Base-by-base conservation (phyloP, 2,797 vertebrate genomes). In the Catamblyrhynchus diadema region DNA sequence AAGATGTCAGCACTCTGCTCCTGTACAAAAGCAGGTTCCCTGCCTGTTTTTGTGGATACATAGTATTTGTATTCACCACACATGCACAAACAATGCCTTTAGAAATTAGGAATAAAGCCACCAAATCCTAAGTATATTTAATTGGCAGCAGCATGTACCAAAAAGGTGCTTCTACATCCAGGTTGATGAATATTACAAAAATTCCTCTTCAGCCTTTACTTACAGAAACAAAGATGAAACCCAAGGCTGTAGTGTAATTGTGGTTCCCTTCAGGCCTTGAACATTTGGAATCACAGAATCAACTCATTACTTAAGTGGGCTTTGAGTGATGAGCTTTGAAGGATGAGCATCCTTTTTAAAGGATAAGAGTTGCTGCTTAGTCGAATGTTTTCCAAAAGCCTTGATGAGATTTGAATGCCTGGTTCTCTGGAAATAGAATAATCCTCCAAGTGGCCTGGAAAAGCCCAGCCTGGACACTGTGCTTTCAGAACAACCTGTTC, bases 81-180 rank as follows among this genome's bases (percentile, higher is more conserved):
- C 50, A 20, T 48, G 33, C 32, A 44, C 28, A 28, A 48, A 60
- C 6, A 72, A 33, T 78, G 20, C 39, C 28, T 89, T 80, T 74
- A 77, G 61, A 87, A 94, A 87, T 92, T 62, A 81, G 59, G n/a
- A 78, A n/a, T 54, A 74, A 95, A 87, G 4, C n/a, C 44, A 79
- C 61, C 33, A 82, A 81, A 85, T 87, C 41, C 67, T 57, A 61
- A 62, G 42, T 57, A 25, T 41, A 48, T 95, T 72, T 85, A 74
- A 50, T 25, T 82, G 57, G 12, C 79, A 87, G 50, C 53, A 56
- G 53, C 35, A 8, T 14, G 27, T 9, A 27, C 33, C 39, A 45
- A n/a, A 25, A 48, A 74, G 73, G 39, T 77, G 20, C 24, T 88
- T 93, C 37, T 37, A 56, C 27, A 70, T 57, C 12, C 32, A 44